Evolutionary conservation across 1,140 invertebrate species (phyloP).

Genomic region (Zaprionus vittiger): DNA sequence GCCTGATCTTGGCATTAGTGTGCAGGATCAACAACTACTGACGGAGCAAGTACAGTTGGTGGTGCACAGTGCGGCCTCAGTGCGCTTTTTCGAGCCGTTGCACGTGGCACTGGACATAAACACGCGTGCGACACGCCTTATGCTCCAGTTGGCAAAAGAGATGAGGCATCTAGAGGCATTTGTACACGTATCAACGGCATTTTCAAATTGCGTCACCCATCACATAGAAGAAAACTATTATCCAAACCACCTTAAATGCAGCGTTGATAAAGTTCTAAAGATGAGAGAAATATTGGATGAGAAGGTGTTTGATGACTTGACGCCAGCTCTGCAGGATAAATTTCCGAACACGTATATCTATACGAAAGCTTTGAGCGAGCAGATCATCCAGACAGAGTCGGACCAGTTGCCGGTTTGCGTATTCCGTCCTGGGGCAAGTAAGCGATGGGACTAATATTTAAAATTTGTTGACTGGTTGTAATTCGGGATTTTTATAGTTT

Average conservation of each 20-base stretch:
- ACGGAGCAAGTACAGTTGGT: slow-evolving; percentile 87
- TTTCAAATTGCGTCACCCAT: slow-evolving; percentile 87
- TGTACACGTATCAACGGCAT: slow-evolving; percentile 91
- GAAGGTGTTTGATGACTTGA: slow-evolving; percentile 87
- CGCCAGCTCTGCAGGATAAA: slow-evolving; percentile 88
- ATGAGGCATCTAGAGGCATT: slow-evolving; percentile 88
- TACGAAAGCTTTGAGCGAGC: slow-evolving; percentile 92
- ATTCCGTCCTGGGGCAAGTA: slow-evolving; percentile 90
- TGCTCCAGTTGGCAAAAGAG: slow-evolving; percentile 86
- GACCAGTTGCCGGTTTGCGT: slow-evolving; percentile 89
- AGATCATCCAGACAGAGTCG: slow-evolving; percentile 87
- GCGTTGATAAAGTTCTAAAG: slow-evolving; percentile 88
- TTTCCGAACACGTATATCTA: slow-evolving; percentile 94
- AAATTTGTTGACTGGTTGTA: slow-evolving; percentile 89
- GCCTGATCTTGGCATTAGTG: slow-evolving; percentile 88
- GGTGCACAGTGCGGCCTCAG: slow-evolving; percentile 94
- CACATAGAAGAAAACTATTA: slow-evolving; percentile 90
- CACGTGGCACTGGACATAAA: slow-evolving; percentile 87
- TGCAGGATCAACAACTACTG: slow-evolving; percentile 85
- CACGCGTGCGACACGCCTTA: slow-evolving; percentile 86
- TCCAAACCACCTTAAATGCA: slow-evolving; percentile 86
- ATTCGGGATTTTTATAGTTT: slow-evolving; percentile 86
- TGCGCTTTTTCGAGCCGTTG: slow-evolving; percentile 92
- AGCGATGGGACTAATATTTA: slow-evolving; percentile 85
- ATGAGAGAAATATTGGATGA: slow-evolving; percentile 85